Conservation (phyloP, 1,140 invertebrate genomes). For the Chrysomallon squamiferum region DNA sequence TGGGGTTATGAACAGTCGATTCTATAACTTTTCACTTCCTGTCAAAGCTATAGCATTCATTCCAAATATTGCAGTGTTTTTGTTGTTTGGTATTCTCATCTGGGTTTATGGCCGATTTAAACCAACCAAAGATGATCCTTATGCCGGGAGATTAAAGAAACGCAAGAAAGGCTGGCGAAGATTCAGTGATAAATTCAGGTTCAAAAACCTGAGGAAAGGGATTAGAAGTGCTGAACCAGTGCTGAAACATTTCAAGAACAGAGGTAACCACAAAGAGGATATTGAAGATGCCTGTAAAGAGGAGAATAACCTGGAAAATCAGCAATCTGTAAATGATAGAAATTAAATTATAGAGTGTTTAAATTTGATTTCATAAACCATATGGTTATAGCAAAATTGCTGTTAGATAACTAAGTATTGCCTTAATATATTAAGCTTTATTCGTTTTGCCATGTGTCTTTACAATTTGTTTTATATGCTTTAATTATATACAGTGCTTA, state of each 20-base stretch:
- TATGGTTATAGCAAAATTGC: too few relatives aligned
- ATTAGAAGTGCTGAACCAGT: not conserved
- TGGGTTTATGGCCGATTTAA: slow-evolving; percentile 66
- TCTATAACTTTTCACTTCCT: slow-evolving; percentile 61
- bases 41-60: slow-evolving; percentile 67
- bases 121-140: slow-evolving; percentile 53
- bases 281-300: too few relatives aligned
- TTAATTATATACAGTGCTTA: too few relatives aligned
- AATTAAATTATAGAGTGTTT: too few relatives aligned
- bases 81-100: slow-evolving; percentile 65
- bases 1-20: slow-evolving; percentile 67
- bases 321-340: too few relatives aligned
- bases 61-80: slow-evolving; percentile 60
- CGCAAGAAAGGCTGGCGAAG: slow-evolving; percentile 27
- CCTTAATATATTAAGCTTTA: too few relatives aligned
- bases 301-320: too few relatives aligned
- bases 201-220: not conserved
- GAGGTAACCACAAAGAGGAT: not conserved
- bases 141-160: slow-evolving; percentile 58
- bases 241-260: slow-evolving; percentile 2
- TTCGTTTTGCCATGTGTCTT: too few relatives aligned
- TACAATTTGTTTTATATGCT: too few relatives aligned
- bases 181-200: slow-evolving; percentile 14
- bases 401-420: too few relatives aligned
- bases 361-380: too few relatives aligned